phyloP scores from a whole-genome alignment of 2,113 vertebrate genomes.

The Callochromis pleurospilus region DNA sequence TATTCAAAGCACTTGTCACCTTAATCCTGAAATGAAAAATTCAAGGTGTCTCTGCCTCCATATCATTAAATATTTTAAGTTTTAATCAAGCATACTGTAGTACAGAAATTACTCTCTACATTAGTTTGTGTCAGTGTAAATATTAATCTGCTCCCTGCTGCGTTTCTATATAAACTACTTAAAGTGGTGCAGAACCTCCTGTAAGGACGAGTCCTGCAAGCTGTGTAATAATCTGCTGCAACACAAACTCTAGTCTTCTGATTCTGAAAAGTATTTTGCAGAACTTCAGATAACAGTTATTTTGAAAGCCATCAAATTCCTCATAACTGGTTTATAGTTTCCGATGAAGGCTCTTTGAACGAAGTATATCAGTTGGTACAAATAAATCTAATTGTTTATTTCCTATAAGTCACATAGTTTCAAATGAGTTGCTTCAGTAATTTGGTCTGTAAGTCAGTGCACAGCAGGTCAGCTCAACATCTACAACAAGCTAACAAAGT shows the following conservation, averaged over 20 bases:
- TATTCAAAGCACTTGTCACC: background rate
- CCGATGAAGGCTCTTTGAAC: background rate
- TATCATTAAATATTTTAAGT: background rate
- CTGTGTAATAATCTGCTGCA: background rate
- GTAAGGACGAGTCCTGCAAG: background rate
- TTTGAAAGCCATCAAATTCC: background rate
- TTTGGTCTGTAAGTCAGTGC: background rate
- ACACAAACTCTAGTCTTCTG: background rate
- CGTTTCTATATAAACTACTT: background rate
- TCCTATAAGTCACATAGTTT: background rate
- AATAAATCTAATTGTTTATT: background rate
- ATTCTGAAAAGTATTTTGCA: background rate
- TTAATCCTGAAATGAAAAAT: background rate
- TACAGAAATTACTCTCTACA: background rate
- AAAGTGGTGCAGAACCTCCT: background rate
- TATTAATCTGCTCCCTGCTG: background rate
- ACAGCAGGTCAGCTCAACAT: background rate
- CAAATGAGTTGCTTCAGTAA: background rate
- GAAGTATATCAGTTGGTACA: background rate
- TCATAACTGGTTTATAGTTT: background rate
- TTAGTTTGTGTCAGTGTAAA: background rate
- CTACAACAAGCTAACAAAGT: background rate
- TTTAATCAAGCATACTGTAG: background rate
- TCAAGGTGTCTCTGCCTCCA: background rate
- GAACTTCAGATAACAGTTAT: background rate